Conservation (phyloP, 2,113 vertebrate species). For the Gadus chalcogrammus region DNA sequence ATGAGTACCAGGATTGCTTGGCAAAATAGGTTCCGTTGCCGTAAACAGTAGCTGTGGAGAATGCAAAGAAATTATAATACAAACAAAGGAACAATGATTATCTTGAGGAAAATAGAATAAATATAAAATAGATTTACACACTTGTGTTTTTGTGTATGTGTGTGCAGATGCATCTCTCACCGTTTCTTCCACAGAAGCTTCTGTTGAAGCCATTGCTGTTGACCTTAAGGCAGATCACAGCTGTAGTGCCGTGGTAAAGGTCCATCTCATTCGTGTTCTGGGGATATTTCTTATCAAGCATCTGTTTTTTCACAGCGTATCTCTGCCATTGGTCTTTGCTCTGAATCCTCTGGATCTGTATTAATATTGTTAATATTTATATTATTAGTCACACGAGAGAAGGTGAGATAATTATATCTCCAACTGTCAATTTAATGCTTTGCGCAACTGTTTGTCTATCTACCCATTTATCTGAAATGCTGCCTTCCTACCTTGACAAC, state of each 20-base stretch:
- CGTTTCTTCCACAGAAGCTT: constrained; percentile 63
- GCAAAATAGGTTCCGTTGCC: constrained; percentile 59
- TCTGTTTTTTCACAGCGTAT: constrained; percentile 50
- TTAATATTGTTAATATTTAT: background rate
- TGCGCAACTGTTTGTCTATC: background rate
- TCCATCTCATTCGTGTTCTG: constrained; percentile 36
- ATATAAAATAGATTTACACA: no score
- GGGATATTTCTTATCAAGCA: constrained; percentile 54
- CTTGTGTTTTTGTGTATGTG: background rate
- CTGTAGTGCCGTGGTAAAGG: constrained; percentile 60
- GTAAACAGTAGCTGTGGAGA: constrained; percentile 41
- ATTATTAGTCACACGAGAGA: background rate
- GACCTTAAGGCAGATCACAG: constrained; percentile 50
- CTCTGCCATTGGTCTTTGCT: constrained; percentile 49
- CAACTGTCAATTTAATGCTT: background rate
- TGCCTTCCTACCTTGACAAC: constrained; percentile 45
- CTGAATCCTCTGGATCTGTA: constrained; percentile 59
- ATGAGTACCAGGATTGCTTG: constrained; percentile 54
- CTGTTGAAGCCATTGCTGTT: constrained; percentile 59
- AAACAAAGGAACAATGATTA: no score
- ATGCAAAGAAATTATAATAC: background rate
- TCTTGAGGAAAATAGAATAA: no score
- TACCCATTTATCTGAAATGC: background rate
- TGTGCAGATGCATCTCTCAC: constrained; percentile 18
- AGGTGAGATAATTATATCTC: no score